Evolutionary conservation across 2,888 invertebrate species (phyloP), one percentile per base, ranked within the genome.

Genomic region (Anticlea derivata): DNA sequence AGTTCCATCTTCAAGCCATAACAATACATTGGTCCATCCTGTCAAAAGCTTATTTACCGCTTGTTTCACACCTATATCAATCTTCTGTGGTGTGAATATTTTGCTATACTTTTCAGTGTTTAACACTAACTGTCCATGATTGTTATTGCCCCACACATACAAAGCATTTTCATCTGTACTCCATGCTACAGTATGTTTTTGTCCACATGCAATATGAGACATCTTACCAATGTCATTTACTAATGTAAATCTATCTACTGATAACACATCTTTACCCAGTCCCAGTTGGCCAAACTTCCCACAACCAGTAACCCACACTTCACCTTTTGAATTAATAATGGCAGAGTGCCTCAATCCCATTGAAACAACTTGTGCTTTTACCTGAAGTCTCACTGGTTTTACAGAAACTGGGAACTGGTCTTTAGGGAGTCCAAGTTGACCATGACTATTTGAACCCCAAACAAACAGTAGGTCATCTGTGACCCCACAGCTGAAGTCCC

Each of bases 71-170:
- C 82, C 78, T 72, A 93, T 91, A 58, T 92, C 89, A 66, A 92
- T 85, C 77, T 92, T 92, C 66, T 91, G 86, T 37, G 92, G 92
- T 47, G 80, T 84, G 69, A 81, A 91, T 57, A 92, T 81, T 70
- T 85, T 92, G 55, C 77, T 80, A 52, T 89, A 90, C 58, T 90
- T 89, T 39, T 83, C 81, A 44, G 90, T 80, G 63, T 92, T 92
- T 6, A 93, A 69, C 7, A 95, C 93, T 40, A 96, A 81, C 72
- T 97, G 97, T 0, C 96, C 95, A 78, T 94, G 94, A 79, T 94
- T 96, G 70, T 97, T 97, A 68, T 96, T 95, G 17, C 98, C 98
- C 93, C 96, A 96, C 7, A 91, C 94, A 87, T 91, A 95, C 51
- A 94, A 86, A 47, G 91, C 93, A 65, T 93, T 94, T 51, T 91